phyloP scores from a whole-genome alignment of 2,113 vertebrate species.

The Neomonachus schauinslandi region DNA sequence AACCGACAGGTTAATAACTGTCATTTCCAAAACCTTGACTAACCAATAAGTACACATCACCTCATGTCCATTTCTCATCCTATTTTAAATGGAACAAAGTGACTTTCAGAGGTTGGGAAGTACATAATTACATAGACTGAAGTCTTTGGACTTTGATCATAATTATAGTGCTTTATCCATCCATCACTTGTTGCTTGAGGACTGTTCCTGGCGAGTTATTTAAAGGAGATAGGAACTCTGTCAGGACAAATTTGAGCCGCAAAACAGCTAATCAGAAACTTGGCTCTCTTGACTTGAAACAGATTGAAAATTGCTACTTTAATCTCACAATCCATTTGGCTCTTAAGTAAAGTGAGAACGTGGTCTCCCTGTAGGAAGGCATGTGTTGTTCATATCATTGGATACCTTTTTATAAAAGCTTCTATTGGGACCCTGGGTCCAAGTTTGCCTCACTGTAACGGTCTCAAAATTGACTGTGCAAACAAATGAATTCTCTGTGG shows the following conservation, averaged over 20 bases:
- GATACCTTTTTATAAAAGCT: neutral
- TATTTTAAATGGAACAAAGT: conserved; percentile 78
- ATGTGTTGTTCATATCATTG: neutral
- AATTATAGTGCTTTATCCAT: conserved; percentile 78
- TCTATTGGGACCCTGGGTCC: neutral
- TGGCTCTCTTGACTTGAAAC: conserved; percentile 68
- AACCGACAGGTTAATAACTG: conserved; percentile 75
- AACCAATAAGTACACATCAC: conserved; percentile 72
- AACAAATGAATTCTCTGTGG: neutral
- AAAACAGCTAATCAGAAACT: conserved; percentile 73
- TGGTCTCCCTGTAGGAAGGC: conserved; percentile 25
- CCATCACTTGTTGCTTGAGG: conserved; percentile 79
- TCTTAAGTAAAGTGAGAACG: conserved; percentile 62
- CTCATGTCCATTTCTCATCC: conserved; percentile 68
- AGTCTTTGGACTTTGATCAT: conserved; percentile 78
- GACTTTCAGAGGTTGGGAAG: conserved; percentile 72
- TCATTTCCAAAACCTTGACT: conserved; percentile 75
- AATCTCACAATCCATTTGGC: conserved; percentile 66
- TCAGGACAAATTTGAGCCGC: conserved; percentile 77
- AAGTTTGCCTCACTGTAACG: neutral
- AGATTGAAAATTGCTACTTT: conserved; percentile 75
- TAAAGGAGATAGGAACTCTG: conserved; percentile 71
- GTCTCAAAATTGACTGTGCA: neutral
- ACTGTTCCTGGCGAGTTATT: conserved; percentile 62
- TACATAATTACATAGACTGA: conserved; percentile 72